Percentiles rank a stretch among this genome's conserved stretches.
phyloP scores from a whole-genome alignment of 2,888 invertebrate genomes.

The Mellilla xanthometata region DNA sequence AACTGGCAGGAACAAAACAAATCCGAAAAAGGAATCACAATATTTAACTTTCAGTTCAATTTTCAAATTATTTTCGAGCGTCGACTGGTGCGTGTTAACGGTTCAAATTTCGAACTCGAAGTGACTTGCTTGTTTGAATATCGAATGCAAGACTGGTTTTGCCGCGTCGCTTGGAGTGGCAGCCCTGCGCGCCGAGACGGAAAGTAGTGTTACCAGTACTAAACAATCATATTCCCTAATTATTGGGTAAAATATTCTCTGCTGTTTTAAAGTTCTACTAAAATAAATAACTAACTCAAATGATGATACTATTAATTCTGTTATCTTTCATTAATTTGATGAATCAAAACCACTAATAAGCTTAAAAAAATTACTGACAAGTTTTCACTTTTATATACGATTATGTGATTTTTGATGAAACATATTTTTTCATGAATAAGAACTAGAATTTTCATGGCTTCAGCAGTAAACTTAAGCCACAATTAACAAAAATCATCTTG shows the following conservation, averaged over 20 bases:
- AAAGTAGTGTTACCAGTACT: conserved; percentile 28
- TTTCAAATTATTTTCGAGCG: conserved; percentile 14
- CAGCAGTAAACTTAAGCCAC: too few species aligned
- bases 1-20: conserved; percentile 31
- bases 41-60: conserved; percentile 1
- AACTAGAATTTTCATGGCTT: too few species aligned
- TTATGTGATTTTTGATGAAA: too few species aligned
- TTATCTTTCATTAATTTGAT: too few species aligned
- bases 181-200: conserved; percentile 28
- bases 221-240: background rate
- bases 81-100: conserved; percentile 32
- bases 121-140: conserved; percentile 45
- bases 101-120: conserved; percentile 39
- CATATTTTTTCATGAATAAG: too few species aligned
- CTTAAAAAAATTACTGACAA: background rate
- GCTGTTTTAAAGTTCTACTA: too few species aligned
- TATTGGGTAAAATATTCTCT: too few species aligned
- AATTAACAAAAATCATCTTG: too few species aligned
- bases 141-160: conserved; percentile 38
- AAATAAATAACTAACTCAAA: too few species aligned
- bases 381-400: background rate
- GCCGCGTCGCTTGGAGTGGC: conserved; percentile 15
- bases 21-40: background rate
- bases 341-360: too few species aligned
- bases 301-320: too few species aligned